Percentiles rank a stretch among this genome's conserved stretches.
Conservation (phyloP, 1,140 invertebrate genomes). For the Tetragnatha versicolor region DNA sequence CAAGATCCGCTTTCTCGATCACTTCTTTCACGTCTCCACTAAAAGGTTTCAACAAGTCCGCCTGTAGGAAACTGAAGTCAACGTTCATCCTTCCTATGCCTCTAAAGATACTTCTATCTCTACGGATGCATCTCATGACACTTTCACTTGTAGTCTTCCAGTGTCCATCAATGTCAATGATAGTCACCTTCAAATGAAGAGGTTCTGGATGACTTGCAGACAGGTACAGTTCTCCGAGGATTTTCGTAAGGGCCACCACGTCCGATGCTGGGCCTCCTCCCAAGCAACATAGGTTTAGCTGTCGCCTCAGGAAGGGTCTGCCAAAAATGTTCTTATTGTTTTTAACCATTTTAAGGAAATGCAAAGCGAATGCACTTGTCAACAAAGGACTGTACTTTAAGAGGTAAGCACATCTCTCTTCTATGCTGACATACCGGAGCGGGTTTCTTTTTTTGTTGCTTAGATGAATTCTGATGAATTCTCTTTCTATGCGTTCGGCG, state of each 20-base stretch:
- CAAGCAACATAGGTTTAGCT: slow-evolving; percentile 21
- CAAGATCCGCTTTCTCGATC: not conserved
- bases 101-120: not conserved
- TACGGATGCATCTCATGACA: not conserved
- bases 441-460: too few relatives aligned
- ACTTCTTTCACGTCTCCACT: not conserved
- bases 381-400: too few relatives aligned
- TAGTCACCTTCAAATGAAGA: slow-evolving; percentile 12
- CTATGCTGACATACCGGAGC: too few relatives aligned
- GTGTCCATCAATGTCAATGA: slow-evolving; percentile 13
- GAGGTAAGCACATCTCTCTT: too few relatives aligned
- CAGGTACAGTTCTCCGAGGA: not conserved
- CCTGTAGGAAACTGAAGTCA: not conserved
- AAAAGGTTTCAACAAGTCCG: not conserved
- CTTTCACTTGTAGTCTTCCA: slow-evolving; percentile 6
- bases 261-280: slow-evolving; percentile 27
- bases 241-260: slow-evolving; percentile 2
- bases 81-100: not conserved
- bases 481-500: too few relatives aligned
- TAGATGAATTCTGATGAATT: too few relatives aligned
- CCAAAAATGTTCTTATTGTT: too few relatives aligned
- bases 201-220: not conserved
- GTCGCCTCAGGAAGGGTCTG: too few relatives aligned
- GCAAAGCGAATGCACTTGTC: too few relatives aligned
- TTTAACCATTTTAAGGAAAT: too few relatives aligned